Base-by-base conservation (phyloP, 2,888 invertebrate genomes). In the Pelosia muscerda region DNA sequence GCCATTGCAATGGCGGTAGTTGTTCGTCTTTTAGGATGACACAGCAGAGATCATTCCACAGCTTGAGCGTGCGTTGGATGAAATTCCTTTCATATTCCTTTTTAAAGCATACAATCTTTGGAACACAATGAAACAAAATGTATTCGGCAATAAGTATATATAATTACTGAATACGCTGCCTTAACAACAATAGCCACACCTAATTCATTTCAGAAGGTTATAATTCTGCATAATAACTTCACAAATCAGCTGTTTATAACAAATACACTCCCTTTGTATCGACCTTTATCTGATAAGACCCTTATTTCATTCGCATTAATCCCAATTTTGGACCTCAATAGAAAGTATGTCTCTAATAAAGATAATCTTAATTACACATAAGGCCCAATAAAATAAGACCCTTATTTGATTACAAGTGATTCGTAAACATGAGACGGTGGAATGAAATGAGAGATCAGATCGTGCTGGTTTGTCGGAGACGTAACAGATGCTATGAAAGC, bases 331-430 rank as follows among this genome's bases (percentile, higher is more conserved):
- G 57, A 62, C 64, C 34, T 58, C 34, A 63, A 62, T 65, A 63
- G 66, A 76, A 73, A 74, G 69, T 22, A 74, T 56, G 62, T 69
- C 70, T 70, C 68, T 59, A 69, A 79, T 81, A 77, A 75, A 79
- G 79, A 79, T 81, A 58, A 81, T 79, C 81, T 76, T 76, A 77
- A 81, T 79, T 72, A 75, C 71, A 81, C 73, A 65, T 57, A 70
- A 65, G 19, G 26, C 42, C 69, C 69, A 81, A 62, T 70, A 68
- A 65, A 71, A 73, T 70, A 70, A 68, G 81, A 66, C 59, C 80
- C 59, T 61, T 67, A 69, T 76, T 74, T 76, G 69, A 77, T 81
- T 77, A 77, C 69, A 69, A 71, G 63, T 66, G 53, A 57, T 71
- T 67, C 49, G 65, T 69, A 60, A 56, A 66, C 57, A 42, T 38